Base-by-base conservation (phyloP, 1,140 invertebrate species). In the Drosophila suzukii region DNA sequence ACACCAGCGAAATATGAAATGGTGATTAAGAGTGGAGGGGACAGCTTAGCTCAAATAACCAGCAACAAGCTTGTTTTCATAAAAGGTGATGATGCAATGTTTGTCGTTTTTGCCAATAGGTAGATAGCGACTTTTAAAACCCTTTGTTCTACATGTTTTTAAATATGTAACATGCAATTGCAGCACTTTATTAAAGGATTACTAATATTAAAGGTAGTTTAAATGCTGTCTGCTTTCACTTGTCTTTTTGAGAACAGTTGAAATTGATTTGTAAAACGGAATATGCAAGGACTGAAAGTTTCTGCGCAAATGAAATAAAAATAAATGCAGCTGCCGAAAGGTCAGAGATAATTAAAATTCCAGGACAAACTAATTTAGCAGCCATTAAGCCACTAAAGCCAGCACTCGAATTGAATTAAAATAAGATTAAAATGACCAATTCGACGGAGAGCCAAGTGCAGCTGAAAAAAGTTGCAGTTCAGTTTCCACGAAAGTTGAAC, bases 1-100 rank as follows among this genome's bases (percentile, higher is more conserved):
- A n/a, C 54, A 12, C n/a, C 41, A 66, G 47, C 39, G 59, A 63
- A 66, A 66, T 63, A 65, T 65, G 43, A 66, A 66, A 66, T 39
- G 60, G 24, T 49, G 43, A 66, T 66, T 65, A 63, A 65, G 24
- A 46, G 10, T 44, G 24, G 24, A 10, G 1, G n/a, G 13, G 38
- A 24, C 6, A 43, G 2, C 20, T 20, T 12, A 51, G 10, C 49
- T 36, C 10, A 20, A 36, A 36, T 51, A 51, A 20, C 32, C 7
- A 34, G 10, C 4, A 17, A 17, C 11, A 13, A 27, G 7, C n/a
- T 38, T 15, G 24, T 13, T 32, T 8, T 13, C 30, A 3, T 27
- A 27, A 10, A 17, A 6, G 24, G n/a, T 24, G 12, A 32, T 32
- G 36, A 39, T 32, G 27, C 32, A 62, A 58, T 17, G 10, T 41